Evolutionary conservation across 92 coral and sea anemone species (phyloP).

Genomic region (Phymanthus crucifer): DNA sequence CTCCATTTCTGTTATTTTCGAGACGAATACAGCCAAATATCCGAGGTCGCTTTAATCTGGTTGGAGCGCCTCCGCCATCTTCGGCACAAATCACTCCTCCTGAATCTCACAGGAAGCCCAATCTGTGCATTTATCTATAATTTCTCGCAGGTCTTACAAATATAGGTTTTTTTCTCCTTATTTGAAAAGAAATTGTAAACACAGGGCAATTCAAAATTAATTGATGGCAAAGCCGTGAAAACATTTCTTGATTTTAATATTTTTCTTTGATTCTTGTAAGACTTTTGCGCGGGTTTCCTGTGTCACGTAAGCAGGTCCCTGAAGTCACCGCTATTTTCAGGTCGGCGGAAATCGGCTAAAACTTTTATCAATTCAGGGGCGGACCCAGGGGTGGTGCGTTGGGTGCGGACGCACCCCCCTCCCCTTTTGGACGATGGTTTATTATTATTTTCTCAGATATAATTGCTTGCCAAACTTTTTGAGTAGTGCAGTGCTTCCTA

Average conservation of each 20-base stretch:
- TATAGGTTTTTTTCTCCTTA: not conserved
- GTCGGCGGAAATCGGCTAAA: too few species aligned
- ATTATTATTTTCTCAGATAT: too few species aligned
- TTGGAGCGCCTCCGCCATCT: conserved; percentile 32
- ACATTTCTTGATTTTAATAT: not conserved
- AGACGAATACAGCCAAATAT: not conserved
- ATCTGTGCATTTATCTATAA: not conserved
- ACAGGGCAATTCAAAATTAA: not conserved
- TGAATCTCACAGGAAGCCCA: conserved; percentile 9
- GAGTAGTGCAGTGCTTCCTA: too few species aligned
- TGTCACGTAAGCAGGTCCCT: not conserved
- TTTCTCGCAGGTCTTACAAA: not conserved
- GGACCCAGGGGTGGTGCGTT: too few species aligned
- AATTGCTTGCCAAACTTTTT: too few species aligned
- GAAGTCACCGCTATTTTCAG: conserved; percentile 24
- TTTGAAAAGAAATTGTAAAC: not conserved
- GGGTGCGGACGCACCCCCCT: too few species aligned
- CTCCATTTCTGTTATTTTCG: conserved; percentile 7
- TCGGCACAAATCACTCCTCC: conserved; percentile 2
- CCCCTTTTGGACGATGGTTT: too few species aligned
- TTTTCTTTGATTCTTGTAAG: not conserved
- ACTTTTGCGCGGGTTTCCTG: not conserved
- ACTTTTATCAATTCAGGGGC: too few species aligned
- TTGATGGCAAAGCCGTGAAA: not conserved
- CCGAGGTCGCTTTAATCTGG: conserved; percentile 27